These are phyloP conservation scores for Agriopis aurantiaria DNA, from an alignment of 2,888 invertebrate genomes.

Conservation along the genomic window DNA sequence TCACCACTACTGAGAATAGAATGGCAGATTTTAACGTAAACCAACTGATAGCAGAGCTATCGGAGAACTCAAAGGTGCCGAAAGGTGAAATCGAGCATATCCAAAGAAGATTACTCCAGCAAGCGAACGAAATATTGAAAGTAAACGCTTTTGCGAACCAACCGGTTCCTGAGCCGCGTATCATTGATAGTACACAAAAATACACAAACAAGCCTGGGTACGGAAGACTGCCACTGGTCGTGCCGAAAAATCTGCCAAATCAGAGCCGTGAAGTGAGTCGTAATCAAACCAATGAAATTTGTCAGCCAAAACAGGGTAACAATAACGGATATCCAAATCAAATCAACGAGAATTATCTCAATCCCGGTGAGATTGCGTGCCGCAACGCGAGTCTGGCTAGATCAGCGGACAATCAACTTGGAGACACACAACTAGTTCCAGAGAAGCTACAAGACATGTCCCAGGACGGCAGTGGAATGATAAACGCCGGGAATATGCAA, in stretches of 20 bases:
- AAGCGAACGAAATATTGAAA: conserved; percentile 82
- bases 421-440: conserved; percentile 79
- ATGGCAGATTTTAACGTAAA: conserved; percentile 76
- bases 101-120: conserved; percentile 76
- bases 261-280: conserved; percentile 39
- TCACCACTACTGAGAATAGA: conserved; percentile 58
- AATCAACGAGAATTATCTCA: conserved; percentile 41
- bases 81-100: conserved; percentile 80
- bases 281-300: conserved; percentile 15
- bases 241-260: conserved; percentile 62
- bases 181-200: conserved; percentile 72
- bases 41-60: conserved; percentile 78
- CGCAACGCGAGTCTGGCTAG: conserved; percentile 50
- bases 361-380: conserved; percentile 58
- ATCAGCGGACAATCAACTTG: conserved; percentile 63
- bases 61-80: conserved; percentile 78
- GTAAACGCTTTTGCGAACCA: conserved; percentile 77
- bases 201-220: conserved; percentile 69
- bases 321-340: conserved; percentile 33
- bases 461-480: conserved; percentile 67
- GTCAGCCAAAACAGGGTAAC: conserved; percentile 21
- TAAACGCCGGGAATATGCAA: conserved; percentile 78
- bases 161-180: conserved; percentile 63
- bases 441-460: conserved; percentile 75
- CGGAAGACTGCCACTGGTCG: conserved; percentile 66